A percentile compares a stretch with the other conserved stretches of the same genome.
Conservation (phyloP, 2,888 invertebrate species). For the Oasisia sp. region DNA sequence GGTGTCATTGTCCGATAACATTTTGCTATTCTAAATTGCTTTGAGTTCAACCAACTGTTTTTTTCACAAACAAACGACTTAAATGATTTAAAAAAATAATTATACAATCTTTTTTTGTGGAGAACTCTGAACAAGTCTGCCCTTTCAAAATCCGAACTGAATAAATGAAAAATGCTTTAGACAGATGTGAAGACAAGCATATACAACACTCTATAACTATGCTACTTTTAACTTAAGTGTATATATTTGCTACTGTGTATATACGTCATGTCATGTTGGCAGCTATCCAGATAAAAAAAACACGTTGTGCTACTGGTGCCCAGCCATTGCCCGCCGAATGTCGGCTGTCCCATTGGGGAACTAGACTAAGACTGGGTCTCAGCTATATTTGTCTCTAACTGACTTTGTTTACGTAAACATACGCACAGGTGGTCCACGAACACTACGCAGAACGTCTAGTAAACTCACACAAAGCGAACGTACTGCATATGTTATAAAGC, state of each 20-base stretch:
- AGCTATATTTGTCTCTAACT: not conserved
- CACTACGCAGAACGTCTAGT: not conserved
- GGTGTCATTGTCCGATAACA: no score
- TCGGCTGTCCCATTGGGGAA: not conserved
- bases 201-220: no score
- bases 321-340: not conserved
- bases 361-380: not conserved
- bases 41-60: no score
- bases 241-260: not conserved
- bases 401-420: not conserved
- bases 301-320: not conserved
- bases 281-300: not conserved
- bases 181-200: no score
- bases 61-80: no score
- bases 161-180: no score
- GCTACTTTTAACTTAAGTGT: not conserved
- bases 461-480: not conserved
- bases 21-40: no score
- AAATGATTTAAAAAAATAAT: no score
- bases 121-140: no score
- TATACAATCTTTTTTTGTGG: no score
- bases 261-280: not conserved
- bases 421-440: not conserved
- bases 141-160: no score
- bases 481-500: not conserved